These are phyloP conservation scores for Caenorhabditis zanzibari DNA, from an alignment of 2,888 invertebrate species.

Conservation along the genomic window DNA sequence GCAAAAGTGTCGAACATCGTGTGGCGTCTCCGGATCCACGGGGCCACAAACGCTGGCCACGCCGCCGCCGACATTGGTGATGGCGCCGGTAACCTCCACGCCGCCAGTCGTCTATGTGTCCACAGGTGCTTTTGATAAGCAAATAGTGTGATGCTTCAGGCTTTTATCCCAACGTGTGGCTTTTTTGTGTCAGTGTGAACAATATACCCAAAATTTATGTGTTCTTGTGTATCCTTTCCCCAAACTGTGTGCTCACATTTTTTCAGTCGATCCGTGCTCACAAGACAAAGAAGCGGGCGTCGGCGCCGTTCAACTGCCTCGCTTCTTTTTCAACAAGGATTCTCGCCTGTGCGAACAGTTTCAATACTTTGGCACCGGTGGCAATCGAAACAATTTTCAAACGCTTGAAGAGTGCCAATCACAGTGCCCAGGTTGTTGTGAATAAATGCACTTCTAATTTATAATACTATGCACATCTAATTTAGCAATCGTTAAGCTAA, in stretches of 20 bases:
- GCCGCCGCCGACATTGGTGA: slow-evolving; percentile 22
- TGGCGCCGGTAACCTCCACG: slow-evolving; percentile 14
- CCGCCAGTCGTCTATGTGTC: slow-evolving; percentile 43
- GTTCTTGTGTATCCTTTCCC: slow-evolving; percentile 1
- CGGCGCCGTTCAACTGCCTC: slow-evolving; percentile 78
- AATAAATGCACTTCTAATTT: neutral
- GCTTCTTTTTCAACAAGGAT: slow-evolving; percentile 80
- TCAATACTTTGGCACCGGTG: slow-evolving; percentile 81
- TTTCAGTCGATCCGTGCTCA: slow-evolving; percentile 82
- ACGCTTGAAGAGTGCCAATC: slow-evolving; percentile 80
- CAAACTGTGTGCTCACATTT: slow-evolving; percentile 60
- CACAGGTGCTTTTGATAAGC: slow-evolving; percentile 25
- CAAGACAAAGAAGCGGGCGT: slow-evolving; percentile 80
- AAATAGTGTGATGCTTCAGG: slow-evolving; percentile 10
- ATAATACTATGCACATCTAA: too few species aligned
- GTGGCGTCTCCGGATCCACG: slow-evolving; percentile 30
- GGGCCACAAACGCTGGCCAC: slow-evolving; percentile 35
- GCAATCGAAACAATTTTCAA: slow-evolving; percentile 83
- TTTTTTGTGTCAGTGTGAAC: neutral
- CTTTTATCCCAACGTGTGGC: slow-evolving; percentile 11
- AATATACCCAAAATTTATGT: neutral
- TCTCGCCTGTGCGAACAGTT: slow-evolving; percentile 80
- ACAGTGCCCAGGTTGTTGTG: slow-evolving; percentile 79
- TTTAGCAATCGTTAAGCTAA: too few species aligned
- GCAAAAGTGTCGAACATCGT: slow-evolving; percentile 67